phyloP scores from a whole-genome alignment of 2,113 vertebrate genomes.

The Nansenia antarctica region DNA sequence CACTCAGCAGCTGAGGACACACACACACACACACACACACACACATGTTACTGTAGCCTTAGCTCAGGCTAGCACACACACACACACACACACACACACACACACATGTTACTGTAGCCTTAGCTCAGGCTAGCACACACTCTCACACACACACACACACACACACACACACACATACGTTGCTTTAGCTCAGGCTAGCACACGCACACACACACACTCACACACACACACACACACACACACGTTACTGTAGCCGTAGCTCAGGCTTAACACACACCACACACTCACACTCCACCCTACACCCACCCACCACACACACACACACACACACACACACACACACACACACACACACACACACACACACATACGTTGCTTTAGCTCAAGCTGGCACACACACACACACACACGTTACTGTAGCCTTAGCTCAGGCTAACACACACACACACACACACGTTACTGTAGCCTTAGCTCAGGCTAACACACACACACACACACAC shows the following conservation, averaged over 20 bases:
- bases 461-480: background rate
- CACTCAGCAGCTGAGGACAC: constrained; percentile 84
- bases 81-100: background rate
- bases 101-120: no score
- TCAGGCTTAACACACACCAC: no score
- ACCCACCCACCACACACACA: no score
- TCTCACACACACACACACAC: no score
- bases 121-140: background rate
- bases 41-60: no score
- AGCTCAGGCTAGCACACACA: no score
- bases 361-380: background rate
- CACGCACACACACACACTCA: background rate
- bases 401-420: background rate
- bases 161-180: no score
- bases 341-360: background rate
- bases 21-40: constrained; percentile 14
- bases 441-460: background rate
- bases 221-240: background rate
- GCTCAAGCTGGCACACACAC: background rate
- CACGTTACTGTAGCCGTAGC: no score
- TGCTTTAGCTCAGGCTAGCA: no score
- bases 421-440: background rate
- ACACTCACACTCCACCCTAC: no score
- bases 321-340: background rate
- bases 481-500: background rate